Conservation (phyloP, 2,113 vertebrate genomes). For the Epinephelus cyanopodus region DNA sequence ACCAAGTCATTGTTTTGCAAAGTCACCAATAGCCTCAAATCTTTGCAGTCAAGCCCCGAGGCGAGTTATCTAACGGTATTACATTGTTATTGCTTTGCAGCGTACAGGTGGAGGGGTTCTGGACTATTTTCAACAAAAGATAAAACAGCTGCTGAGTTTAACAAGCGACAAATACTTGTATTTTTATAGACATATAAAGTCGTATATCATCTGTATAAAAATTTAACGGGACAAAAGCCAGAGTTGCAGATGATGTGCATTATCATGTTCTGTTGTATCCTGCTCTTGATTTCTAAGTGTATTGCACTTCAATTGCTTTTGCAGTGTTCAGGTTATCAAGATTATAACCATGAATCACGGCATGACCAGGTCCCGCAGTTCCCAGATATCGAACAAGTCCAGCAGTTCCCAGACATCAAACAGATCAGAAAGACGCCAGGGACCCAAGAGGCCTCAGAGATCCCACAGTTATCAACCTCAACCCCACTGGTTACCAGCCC, state of each 20-base stretch:
- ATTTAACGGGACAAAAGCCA: not conserved
- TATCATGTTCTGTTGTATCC: not conserved
- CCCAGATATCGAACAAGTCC: too few relatives aligned
- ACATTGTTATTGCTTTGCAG: too few relatives aligned
- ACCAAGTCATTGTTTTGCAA: too few relatives aligned
- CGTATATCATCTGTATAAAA: conserved; percentile 18
- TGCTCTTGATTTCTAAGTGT: not conserved
- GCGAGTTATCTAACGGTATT: too few relatives aligned
- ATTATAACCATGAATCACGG: fast-evolving
- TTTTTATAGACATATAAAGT: not conserved
- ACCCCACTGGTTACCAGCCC: not conserved
- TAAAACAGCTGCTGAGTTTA: conserved; percentile 4
- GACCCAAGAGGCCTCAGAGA: too few relatives aligned
- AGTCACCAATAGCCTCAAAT: too few relatives aligned
- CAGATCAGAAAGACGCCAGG: too few relatives aligned
- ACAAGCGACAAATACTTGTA: not conserved
- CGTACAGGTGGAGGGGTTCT: too few relatives aligned
- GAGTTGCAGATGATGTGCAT: not conserved
- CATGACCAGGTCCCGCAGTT: too few relatives aligned
- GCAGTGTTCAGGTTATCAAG: not conserved
- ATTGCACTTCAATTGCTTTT: not conserved
- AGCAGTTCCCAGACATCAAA: not conserved
- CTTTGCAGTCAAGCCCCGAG: too few relatives aligned
- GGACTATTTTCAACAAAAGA: not conserved
- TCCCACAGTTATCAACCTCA: too few relatives aligned